Conservation (phyloP, 37 sponge, comb jelly and placozoan genomes). For the Cladorhizidae sp. region DNA sequence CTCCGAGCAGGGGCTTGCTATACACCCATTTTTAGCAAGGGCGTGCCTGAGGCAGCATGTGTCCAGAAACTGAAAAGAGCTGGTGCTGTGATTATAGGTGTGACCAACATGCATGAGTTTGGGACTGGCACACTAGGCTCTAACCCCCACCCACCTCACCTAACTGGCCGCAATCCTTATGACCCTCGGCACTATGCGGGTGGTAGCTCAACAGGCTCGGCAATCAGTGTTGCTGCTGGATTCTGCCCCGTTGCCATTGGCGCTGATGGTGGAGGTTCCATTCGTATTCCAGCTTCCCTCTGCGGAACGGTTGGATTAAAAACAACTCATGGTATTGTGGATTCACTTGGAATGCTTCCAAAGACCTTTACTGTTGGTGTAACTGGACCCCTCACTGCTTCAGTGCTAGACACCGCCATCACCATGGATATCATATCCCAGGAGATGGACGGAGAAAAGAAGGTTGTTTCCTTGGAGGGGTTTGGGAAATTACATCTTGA, state of each 20-base stretch:
- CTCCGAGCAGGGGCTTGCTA: constrained; percentile 43
- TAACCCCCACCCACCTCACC: constrained; percentile 74
- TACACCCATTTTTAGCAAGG: constrained; percentile 19
- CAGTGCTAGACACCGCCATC: constrained; percentile 65
- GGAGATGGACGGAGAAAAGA: constrained; percentile 21
- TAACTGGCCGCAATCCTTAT: constrained; percentile 88
- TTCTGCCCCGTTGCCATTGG: constrained; percentile 84
- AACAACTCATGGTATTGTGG: constrained; percentile 62
- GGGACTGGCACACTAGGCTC: constrained; percentile 88
- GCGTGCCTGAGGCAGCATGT: constrained; percentile 33
- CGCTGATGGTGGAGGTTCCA: constrained; percentile 91
- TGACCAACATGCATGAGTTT: constrained; percentile 91
- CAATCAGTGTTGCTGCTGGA: constrained; percentile 85
- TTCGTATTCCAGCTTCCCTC: constrained; percentile 81
- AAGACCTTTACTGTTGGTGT: constrained; percentile 46
- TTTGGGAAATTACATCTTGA: constrained; percentile 27
- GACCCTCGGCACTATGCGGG: constrained; percentile 75
- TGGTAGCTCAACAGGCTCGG: constrained; percentile 90
- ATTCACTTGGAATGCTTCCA: constrained; percentile 24
- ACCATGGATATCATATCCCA: constrained; percentile 25
- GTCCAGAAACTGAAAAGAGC: constrained; percentile 61
- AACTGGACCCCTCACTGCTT: constrained; percentile 67
- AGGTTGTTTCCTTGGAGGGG: constrained; percentile 31
- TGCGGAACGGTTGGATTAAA: constrained; percentile 94
- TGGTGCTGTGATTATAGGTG: constrained; percentile 87